Evolutionary conservation across 2,113 vertebrate genomes (phyloP), one percentile per base, ranked within the genome.

Genomic region (Mastomys natalensis): DNA sequence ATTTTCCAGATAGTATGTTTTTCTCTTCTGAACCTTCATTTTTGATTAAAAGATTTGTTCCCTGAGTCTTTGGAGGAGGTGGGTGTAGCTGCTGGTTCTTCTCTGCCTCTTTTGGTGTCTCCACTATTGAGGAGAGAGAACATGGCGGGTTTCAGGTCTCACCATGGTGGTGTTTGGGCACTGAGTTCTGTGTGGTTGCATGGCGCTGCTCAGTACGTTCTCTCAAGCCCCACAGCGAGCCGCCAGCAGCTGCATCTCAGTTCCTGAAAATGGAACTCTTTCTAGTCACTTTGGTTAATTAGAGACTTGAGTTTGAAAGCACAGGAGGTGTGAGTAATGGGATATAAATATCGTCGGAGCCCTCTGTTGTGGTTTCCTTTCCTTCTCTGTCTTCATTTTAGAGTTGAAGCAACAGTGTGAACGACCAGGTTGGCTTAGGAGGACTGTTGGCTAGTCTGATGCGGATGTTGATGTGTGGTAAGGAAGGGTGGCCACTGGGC

Each of bases 271-370:
- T 24, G 1, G 51, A 90, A 40, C 84, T 84, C 72, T 94, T 95
- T 93, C 76, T 68, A 43, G 70, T 95, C 77, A 48, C 53, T 95
- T 91, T 26, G 62, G 53, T 94, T 90, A 96, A 94, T 93, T 78
- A 95, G 81, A 95, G 66, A 73, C 48, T 68, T 12, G 82, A n/a
- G 53, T 97, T 93, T 95, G 58, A 89, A 87, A 93, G 53, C 74
- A 91, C 87, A 80, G 26, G 40, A 45, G 55, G 82, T 93, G 89
- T 96, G 93, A 97, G 76, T 53, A n/a, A 86, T 77, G 82, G 64
- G 64, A 58, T 96, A 45, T 80, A 74, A 96, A 91, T 76, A 85
- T 58, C 87, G 26, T 51, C 40, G 55, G 90, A 89, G 90, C 53
- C 34, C 87, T 97, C 66, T 53, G 29, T 62, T 94, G 64, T 81